Conservation (phyloP, 2,888 invertebrate species). For the Galeopsomyia nigrocyanea region DNA sequence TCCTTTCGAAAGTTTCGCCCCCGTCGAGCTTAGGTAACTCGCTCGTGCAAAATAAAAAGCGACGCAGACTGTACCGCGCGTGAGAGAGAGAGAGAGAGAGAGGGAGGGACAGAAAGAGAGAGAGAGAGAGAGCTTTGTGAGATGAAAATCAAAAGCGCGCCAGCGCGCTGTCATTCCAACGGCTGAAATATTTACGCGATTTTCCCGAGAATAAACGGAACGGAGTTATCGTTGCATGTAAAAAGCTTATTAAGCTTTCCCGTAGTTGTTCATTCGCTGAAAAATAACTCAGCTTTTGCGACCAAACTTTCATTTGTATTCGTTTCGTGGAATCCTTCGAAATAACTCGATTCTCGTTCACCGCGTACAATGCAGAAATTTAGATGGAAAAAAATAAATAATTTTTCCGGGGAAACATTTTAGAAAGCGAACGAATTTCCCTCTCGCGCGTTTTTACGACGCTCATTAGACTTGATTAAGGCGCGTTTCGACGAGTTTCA, state of each 20-base stretch:
- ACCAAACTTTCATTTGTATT: too few relatives aligned
- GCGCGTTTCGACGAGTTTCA: conserved; percentile 8
- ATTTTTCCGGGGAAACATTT: too few relatives aligned
- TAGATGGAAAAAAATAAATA: too few relatives aligned
- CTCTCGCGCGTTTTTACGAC: too few relatives aligned
- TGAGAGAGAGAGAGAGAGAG: not conserved
- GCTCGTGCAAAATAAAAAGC: not conserved
- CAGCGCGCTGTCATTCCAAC: conserved; percentile 11
- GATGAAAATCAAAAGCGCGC: conserved; percentile 33
- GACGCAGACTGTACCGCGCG: too few relatives aligned
- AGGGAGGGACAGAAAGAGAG: conserved; percentile 7
- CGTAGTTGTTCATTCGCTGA: not conserved
- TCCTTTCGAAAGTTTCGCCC: conserved; percentile 40
- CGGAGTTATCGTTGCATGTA: not conserved
- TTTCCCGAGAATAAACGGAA: conserved; percentile 7
- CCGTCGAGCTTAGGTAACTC: conserved; percentile 31
- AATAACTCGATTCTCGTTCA: too few relatives aligned
- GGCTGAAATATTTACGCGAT: not conserved
- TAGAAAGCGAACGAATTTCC: too few relatives aligned
- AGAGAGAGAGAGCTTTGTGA: conserved; percentile 24
- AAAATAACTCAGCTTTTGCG: too few relatives aligned
- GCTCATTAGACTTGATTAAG: conserved; percentile 18
- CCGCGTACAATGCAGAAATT: too few relatives aligned
- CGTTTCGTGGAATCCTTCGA: too few relatives aligned
- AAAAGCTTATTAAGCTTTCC: not conserved